These are phyloP conservation scores for Napeogenes sylphis DNA, from an alignment of 2,888 invertebrate species.

Conservation along the genomic window DNA sequence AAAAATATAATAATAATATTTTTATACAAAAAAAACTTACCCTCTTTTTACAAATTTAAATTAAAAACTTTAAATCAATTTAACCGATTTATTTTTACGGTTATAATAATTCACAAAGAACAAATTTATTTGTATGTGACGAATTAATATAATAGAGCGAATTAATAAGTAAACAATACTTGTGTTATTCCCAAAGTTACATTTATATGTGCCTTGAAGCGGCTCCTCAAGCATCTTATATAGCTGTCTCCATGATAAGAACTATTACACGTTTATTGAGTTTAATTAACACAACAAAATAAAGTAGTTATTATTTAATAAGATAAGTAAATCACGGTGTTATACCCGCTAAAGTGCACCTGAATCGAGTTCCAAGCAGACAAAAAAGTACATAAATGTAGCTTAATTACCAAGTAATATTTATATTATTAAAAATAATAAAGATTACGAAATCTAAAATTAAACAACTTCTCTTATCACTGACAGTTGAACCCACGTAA, in stretches of 20 bases:
- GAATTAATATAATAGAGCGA: not conserved
- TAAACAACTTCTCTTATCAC: slow-evolving; percentile 15
- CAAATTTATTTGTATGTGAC: not conserved
- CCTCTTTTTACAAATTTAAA: too few relatives aligned
- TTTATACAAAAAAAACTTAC: too few relatives aligned
- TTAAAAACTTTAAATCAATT: not conserved
- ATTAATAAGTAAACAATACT: slow-evolving; percentile 3
- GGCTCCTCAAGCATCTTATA: slow-evolving; percentile 33
- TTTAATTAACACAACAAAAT: slow-evolving; percentile 26
- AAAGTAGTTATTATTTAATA: not conserved
- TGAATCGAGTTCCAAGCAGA: slow-evolving; percentile 28
- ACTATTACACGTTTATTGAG: slow-evolving; percentile 26
- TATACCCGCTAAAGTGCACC: slow-evolving; percentile 10
- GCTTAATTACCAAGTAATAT: slow-evolving; percentile 12
- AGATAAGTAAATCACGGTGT: slow-evolving; percentile 8
- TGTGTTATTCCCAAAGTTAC: slow-evolving; percentile 16
- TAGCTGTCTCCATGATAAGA: slow-evolving; percentile 33
- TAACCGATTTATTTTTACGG: not conserved
- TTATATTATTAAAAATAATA: slow-evolving; percentile 10
- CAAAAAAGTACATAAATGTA: slow-evolving; percentile 4
- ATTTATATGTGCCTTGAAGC: slow-evolving; percentile 26
- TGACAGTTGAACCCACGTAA: slow-evolving; percentile 12
- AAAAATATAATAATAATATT: too few relatives aligned
- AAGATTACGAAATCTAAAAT: slow-evolving; percentile 22
- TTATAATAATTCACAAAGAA: not conserved